Evolutionary conservation across 2,888 invertebrate species (phyloP), one percentile per base, ranked within the genome.

Genomic region (Ichneumoninae sp.): DNA sequence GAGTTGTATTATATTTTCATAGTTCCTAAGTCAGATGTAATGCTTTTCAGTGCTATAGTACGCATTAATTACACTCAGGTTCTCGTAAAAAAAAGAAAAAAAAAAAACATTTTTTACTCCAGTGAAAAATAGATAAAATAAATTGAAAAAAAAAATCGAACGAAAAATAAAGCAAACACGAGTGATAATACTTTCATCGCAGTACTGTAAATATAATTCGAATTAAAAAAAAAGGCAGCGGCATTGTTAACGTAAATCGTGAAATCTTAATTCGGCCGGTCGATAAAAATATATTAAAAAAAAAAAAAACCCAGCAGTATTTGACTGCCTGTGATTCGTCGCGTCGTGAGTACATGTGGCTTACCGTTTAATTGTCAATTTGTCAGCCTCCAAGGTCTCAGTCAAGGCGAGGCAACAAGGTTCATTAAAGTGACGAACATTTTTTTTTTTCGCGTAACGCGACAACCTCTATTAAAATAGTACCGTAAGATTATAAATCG

Each of bases 1-100:
- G 85, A 85, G 86, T 83, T 88, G 85, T 85, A 85, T 87, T 86
- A 81, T 87, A 88, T 86, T 87, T 86, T 81, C 83, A 90, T 91
- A 91, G 91, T 91, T 90, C 90, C 88, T 91, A 91, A 90, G 87
- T 79, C 86, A 87, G 86, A 87, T 84, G 85, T 81, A 85, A 88
- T 86, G 73, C 85, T 88, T 89, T 87, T 87, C 87, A 87, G 82
- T 88, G 87, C 40, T 87, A 85, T 80, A 83, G 78, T 68, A 78
- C 69, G 71, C 83, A 85, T 77, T 78, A 78, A 60, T 75, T 77
- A 76, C 79, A 87, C 87, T 87, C 86, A 86, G 86, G 75, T 88
- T 83, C 52, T 54, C 82, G 26, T 85, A 77, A 68, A 19, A 22
- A 22, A 19, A 70, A 47, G 22, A 47, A 50, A 16, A 70, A 47